Evolutionary conservation across 2,797 vertebrate species (phyloP).

Genomic region (Myotis planiceps): DNA sequence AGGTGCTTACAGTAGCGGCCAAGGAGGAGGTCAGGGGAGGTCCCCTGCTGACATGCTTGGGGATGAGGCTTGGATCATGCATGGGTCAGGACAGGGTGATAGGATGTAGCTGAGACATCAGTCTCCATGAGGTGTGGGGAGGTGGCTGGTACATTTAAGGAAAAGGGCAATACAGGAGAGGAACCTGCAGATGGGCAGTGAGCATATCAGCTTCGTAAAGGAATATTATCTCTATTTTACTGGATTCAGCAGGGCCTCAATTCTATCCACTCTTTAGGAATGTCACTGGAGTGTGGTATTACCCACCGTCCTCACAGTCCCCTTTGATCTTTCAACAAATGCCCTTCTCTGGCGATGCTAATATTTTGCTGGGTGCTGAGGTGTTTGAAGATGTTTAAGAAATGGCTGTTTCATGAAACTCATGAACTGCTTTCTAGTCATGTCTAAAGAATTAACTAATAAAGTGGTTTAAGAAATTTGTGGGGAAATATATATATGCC

Average conservation of each 20-base stretch:
- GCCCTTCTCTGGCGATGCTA: rapidly evolving
- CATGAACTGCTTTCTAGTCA: background rate
- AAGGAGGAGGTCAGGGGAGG: background rate
- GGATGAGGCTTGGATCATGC: rapidly evolving
- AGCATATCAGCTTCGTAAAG: rapidly evolving
- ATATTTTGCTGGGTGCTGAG: background rate
- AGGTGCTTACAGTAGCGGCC: rapidly evolving
- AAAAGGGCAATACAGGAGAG: rapidly evolving
- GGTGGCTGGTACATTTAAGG: rapidly evolving
- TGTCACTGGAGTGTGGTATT: rapidly evolving
- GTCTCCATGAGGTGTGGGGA: rapidly evolving
- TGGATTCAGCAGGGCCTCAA: rapidly evolving
- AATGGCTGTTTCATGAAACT: background rate
- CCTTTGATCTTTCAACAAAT: rapidly evolving
- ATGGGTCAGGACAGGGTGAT: background rate
- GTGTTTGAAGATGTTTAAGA: no score
- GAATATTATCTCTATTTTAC: rapidly evolving
- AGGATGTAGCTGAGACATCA: no score
- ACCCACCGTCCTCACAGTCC: rapidly evolving
- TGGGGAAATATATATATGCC: background rate
- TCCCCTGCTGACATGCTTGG: rapidly evolving
- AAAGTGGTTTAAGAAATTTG: background rate
- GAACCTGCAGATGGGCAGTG: rapidly evolving
- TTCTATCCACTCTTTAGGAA: rapidly evolving
- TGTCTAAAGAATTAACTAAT: background rate